A percentile compares a stretch with the other conserved stretches of the same genome.
phyloP scores from a whole-genome alignment of 2,888 invertebrate species.

The Tenthredo amoena region DNA sequence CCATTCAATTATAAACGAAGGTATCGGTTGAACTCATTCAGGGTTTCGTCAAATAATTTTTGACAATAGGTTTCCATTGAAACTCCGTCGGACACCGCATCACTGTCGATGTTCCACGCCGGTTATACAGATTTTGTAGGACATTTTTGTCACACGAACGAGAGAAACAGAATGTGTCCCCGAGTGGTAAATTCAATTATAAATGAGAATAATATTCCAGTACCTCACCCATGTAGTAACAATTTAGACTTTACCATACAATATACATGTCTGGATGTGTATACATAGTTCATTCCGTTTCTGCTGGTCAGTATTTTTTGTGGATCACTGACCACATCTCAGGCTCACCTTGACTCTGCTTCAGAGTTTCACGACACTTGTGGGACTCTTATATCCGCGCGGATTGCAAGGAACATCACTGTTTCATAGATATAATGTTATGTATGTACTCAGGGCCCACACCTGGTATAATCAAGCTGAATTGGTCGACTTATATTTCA shows the following conservation, averaged over 20 bases:
- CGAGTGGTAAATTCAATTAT: neutral
- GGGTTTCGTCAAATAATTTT: neutral
- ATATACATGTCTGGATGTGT: neutral
- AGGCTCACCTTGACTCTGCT: neutral
- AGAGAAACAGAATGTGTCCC: neutral
- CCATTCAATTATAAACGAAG: neutral
- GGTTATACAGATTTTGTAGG: too few species aligned
- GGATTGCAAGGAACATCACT: neutral
- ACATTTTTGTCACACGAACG: neutral
- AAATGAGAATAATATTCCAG: neutral
- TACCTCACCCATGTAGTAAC: neutral
- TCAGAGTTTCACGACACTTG: neutral
- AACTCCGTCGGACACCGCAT: too few species aligned
- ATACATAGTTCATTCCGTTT: neutral
- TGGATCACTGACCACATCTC: neutral
- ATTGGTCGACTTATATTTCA: neutral
- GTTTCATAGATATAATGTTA: constrained; percentile 2
- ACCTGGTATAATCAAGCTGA: neutral
- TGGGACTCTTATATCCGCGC: neutral
- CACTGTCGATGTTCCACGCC: too few species aligned
- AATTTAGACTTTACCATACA: neutral
- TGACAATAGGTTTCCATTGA: neutral
- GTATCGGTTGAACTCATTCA: neutral
- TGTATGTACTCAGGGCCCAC: neutral
- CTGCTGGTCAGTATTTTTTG: neutral